Evolutionary conservation across 2,797 vertebrate species (phyloP).

Genomic region (Pantherophis vulpinus): DNA sequence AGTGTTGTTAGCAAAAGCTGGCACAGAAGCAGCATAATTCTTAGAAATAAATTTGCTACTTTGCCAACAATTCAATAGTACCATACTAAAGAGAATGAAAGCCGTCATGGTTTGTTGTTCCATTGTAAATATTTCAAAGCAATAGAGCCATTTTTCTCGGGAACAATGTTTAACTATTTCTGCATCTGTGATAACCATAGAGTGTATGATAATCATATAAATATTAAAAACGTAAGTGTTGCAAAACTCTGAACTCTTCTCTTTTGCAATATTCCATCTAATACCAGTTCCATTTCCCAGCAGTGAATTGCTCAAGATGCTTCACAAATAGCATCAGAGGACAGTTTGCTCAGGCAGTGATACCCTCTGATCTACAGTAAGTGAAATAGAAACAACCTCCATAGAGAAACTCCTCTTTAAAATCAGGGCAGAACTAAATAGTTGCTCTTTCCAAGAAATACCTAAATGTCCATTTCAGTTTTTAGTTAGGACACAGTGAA

Average conservation of each 20-base stretch:
- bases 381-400: neutral
- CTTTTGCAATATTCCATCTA: neutral
- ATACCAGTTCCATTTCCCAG: neutral
- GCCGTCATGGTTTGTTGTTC: neutral
- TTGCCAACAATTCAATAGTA: slow-evolving; percentile 4
- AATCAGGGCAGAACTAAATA: neutral
- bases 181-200: neutral
- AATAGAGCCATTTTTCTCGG: neutral
- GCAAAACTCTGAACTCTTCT: neutral
- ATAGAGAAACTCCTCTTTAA: neutral
- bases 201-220: neutral
- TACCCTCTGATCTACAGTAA: neutral
- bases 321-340: neutral
- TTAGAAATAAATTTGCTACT: slow-evolving; percentile 20
- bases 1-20: slow-evolving; percentile 1
- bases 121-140: slow-evolving; percentile 10
- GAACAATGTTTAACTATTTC: neutral
- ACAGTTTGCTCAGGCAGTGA: neutral
- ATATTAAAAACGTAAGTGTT: neutral
- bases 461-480: neutral
- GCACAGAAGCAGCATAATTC: neutral
- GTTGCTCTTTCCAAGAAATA: neutral
- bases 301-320: neutral
- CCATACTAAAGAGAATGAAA: neutral
- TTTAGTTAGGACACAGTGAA: neutral